Percentiles rank a stretch among this genome's conserved stretches.
These are phyloP conservation scores for Microtus oregoni DNA, from an alignment of 2,113 vertebrate genomes.

Conservation along the genomic window DNA sequence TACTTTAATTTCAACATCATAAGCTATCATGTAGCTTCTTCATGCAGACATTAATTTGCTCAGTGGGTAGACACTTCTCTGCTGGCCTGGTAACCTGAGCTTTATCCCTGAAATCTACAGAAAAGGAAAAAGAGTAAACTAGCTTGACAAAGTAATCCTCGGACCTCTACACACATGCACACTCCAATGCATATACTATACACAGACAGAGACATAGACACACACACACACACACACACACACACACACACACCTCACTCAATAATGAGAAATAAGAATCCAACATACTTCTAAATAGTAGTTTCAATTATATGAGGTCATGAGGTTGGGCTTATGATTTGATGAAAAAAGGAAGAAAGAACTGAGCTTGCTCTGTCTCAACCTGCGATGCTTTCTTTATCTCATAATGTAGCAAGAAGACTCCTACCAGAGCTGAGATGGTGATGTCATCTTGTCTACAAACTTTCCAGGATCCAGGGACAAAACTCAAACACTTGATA, in stretches of 20 bases:
- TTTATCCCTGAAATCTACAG: neutral
- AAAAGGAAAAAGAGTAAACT: neutral
- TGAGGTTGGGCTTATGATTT: neutral
- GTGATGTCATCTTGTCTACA: neutral
- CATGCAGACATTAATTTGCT: neutral
- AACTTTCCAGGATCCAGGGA: neutral
- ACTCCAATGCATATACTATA: neutral
- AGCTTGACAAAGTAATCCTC: neutral
- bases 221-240: neutral
- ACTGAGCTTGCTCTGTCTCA: neutral
- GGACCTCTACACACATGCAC: neutral
- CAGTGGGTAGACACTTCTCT: neutral
- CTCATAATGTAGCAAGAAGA: neutral
- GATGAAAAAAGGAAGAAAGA: neutral
- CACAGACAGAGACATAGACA: neutral
- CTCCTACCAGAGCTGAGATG: neutral
- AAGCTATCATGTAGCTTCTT: neutral
- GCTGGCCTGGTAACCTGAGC: neutral
- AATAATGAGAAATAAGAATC: neutral
- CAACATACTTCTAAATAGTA: neutral
- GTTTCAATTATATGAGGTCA: neutral
- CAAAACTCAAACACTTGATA: neutral
- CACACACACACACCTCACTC: neutral
- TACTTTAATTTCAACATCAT: neutral
- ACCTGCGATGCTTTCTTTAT: neutral